phyloP scores from a whole-genome alignment of 1,140 invertebrate genomes.

The Limonius californicus region DNA sequence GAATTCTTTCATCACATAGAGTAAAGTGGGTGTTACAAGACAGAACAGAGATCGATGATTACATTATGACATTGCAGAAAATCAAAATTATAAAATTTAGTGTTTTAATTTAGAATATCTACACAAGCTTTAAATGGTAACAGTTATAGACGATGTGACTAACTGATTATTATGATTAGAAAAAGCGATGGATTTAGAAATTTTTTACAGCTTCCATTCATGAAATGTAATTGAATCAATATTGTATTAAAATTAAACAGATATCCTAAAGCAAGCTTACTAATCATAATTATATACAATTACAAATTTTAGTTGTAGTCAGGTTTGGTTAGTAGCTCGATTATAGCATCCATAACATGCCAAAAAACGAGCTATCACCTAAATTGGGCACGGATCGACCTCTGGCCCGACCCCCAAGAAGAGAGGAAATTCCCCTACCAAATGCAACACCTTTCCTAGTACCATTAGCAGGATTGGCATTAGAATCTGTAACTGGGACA shows the following conservation, averaged over 20 bases:
- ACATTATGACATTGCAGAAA: too few relatives aligned
- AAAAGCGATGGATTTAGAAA: too few relatives aligned
- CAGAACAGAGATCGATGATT: too few relatives aligned
- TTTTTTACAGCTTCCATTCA: not conserved
- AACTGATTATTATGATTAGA: too few relatives aligned
- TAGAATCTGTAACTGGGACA: constrained; percentile 44
- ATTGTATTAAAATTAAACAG: too few relatives aligned
- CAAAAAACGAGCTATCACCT: constrained; percentile 59
- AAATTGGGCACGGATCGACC: constrained; percentile 87
- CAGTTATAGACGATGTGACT: too few relatives aligned
- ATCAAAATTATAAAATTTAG: not conserved
- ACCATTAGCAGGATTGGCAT: constrained; percentile 43
- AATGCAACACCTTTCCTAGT: constrained; percentile 60
- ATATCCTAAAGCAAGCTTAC: not conserved
- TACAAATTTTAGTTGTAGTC: not conserved
- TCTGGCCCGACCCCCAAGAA: constrained; percentile 63
- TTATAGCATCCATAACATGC: constrained; percentile 16
- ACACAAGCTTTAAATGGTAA: too few relatives aligned
- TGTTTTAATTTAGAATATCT: not conserved
- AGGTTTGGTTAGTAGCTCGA: constrained; percentile 3
- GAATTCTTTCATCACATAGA: too few relatives aligned
- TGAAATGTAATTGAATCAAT: too few relatives aligned
- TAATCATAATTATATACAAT: not conserved
- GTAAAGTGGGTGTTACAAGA: too few relatives aligned
- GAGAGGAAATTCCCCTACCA: constrained; percentile 63